phyloP scores from a whole-genome alignment of 2,113 vertebrate species.

The Coracopsis vasa region DNA sequence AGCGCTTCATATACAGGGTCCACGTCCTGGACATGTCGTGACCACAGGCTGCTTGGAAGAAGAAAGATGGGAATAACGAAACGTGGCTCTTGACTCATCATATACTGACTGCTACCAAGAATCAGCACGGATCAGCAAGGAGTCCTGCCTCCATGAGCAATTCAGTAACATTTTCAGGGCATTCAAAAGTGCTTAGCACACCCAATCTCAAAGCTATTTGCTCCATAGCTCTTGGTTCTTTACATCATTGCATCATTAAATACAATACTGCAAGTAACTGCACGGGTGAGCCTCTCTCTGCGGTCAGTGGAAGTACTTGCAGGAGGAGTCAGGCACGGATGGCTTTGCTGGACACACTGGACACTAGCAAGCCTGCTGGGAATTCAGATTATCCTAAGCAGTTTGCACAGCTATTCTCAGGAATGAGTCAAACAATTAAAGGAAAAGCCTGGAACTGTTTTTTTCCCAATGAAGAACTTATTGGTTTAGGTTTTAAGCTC shows the following conservation, averaged over 20 bases:
- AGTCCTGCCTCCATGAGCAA: neutral
- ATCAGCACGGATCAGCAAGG: neutral
- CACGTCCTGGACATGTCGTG: fast-evolving
- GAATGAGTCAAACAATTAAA: neutral
- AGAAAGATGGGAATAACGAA: neutral
- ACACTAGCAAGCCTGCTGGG: neutral
- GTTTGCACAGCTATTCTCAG: neutral
- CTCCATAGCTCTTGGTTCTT: neutral
- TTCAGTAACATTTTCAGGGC: neutral
- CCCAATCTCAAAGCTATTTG: neutral
- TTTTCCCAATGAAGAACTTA: neutral
- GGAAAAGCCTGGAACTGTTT: neutral
- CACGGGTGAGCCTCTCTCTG: fast-evolving
- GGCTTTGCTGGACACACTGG: neutral
- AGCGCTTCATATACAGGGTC: neutral
- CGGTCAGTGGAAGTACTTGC: neutral
- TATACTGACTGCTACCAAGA: neutral
- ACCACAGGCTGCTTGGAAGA: neutral
- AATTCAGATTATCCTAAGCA: neutral
- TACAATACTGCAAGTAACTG: neutral
- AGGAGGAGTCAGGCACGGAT: neutral
- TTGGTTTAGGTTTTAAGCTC: neutral
- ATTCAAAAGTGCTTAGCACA: neutral
- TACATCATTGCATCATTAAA: neutral
- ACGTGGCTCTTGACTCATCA: neutral